phyloP scores from a whole-genome alignment of 2,797 vertebrate genomes.

The Heterohyrax brucei region DNA sequence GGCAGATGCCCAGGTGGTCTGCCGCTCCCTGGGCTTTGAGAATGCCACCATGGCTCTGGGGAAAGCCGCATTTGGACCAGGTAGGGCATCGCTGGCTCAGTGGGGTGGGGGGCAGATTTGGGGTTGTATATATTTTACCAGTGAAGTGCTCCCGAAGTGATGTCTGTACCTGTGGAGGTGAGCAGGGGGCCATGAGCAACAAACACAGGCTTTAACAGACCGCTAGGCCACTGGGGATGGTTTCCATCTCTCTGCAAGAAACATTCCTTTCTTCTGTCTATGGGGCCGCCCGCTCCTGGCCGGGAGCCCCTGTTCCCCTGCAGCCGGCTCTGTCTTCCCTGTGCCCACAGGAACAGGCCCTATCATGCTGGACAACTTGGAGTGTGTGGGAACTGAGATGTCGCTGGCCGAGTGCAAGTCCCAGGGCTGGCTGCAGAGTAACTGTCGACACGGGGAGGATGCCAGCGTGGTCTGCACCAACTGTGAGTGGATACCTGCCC shows the following conservation, averaged over 20 bases:
- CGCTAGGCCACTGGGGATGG: not conserved
- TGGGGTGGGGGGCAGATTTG: not conserved
- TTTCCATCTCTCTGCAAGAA: no score
- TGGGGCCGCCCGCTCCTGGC: no score
- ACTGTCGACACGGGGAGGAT: conserved; percentile 21
- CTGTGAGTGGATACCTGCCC: not conserved
- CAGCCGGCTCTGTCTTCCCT: not conserved
- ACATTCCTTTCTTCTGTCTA: no score
- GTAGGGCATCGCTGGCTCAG: conserved; percentile 45
- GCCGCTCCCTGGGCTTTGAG: conserved; percentile 79
- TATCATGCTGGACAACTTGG: conserved; percentile 75
- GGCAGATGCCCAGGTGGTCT: conserved; percentile 68
- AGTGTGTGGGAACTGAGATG: conserved; percentile 57
- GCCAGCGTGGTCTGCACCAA: conserved; percentile 74
- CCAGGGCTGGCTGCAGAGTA: conserved; percentile 76
- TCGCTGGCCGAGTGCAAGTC: conserved; percentile 71
- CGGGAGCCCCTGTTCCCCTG: not conserved
- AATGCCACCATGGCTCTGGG: conserved; percentile 65
- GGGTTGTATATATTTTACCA: not conserved
- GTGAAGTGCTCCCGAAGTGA: no score
- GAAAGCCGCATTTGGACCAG: conserved; percentile 76
- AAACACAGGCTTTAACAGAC: not conserved
- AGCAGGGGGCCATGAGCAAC: no score
- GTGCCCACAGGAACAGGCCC: conserved; percentile 64
- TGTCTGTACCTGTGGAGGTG: no score